Evolutionary conservation across 2,113 vertebrate species (phyloP), one percentile per base, ranked within the genome.

Genomic region (Vidua macroura): DNA sequence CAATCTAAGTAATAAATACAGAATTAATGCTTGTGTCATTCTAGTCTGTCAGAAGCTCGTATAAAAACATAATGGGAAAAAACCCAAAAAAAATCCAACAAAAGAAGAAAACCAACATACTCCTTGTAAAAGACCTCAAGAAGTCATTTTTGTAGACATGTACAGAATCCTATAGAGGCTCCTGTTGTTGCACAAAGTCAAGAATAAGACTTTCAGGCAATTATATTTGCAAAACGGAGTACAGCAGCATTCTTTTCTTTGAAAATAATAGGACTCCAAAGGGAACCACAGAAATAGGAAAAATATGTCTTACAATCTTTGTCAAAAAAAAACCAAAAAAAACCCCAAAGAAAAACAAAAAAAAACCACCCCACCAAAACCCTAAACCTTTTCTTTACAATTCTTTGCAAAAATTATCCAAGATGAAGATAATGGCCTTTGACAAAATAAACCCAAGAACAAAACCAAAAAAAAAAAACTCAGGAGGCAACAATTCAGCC

Each of bases 131-230:
- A 74, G 8, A 27, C 6, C 31, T 68, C 20, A 88, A 41, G 21
- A 82, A 4, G 52, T 4, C 1, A 21, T 46, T 93, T 74, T 72
- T 41, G 13, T 35, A 89, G n/a, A 44, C 21, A 75, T 0, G 0
- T 44, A 31, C 48, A 91, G 19, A 72, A 59, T 19, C 8, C 75
- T 2, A 39, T 0, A 60, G 39, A 44, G 51, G 41, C 1, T 12
- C 31, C 31, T 86, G 30, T 15, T 72, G 16, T 51, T 63, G 27
- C 49, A 67, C 8, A 33, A 86, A 53, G 13, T 64, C 31, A 92
- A 66, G 23, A 83, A 44, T 8, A 35, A 39, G 41, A 56, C 11
- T 39, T 35, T 28, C 23, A 14, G 56, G 27, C 27, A 64, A 56
- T 17, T 64, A 39, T 1, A 1, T 39, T 80, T 30, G 37, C 11